Evolutionary conservation across 1,140 invertebrate species (phyloP), one percentile per base, ranked within the genome.

Genomic region (Trypoxylus dichotomus): DNA sequence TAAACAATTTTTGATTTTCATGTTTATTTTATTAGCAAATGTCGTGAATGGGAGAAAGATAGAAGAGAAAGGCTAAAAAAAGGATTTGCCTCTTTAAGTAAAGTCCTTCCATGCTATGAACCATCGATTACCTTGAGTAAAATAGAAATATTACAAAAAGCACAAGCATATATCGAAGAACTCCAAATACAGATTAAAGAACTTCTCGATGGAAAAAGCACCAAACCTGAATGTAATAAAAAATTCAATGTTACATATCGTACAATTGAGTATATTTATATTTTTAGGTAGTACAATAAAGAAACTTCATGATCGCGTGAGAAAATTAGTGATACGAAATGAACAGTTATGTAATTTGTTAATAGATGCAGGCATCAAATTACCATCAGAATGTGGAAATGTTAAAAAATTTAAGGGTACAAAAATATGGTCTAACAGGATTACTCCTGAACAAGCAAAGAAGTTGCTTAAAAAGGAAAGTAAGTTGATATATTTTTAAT

Each of bases 41-140:
- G 85, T 80, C 82, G 87, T 77, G 81, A 85, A 81, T 90, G 88
- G 87, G 89, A 90, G 82, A 85, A 87, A 81, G 84, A 87, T 63
- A 81, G 89, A 25, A 81, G 89, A 80, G 85, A 88, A 77, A 84
- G 88, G 77, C 80, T 90, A 11, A 88, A 89, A 63, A 84, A 85
- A 3, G 84, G 83, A 21, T 90, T 90, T 82, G 81, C 82, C 10
- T 84, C 84, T 54, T 80, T 90, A 41, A 83, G 84, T 42, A 85
- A 86, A 81, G 79, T 88, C 6, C 81, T 90, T 13, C 89, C 89
- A 8, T 85, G 85, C 68, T 85, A 88, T 80, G 86, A 89, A 79
- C 86, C 88, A 15, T 84, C 88, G 5, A 76, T 85, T 8, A 85
- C 81, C 7, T 75, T 84, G 5, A 85, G 85, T 27, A 89, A 89